Percentiles rank a stretch among this genome's conserved stretches.
Conservation (phyloP, 2,797 vertebrate genomes). For the Bucorvus abyssinicus region DNA sequence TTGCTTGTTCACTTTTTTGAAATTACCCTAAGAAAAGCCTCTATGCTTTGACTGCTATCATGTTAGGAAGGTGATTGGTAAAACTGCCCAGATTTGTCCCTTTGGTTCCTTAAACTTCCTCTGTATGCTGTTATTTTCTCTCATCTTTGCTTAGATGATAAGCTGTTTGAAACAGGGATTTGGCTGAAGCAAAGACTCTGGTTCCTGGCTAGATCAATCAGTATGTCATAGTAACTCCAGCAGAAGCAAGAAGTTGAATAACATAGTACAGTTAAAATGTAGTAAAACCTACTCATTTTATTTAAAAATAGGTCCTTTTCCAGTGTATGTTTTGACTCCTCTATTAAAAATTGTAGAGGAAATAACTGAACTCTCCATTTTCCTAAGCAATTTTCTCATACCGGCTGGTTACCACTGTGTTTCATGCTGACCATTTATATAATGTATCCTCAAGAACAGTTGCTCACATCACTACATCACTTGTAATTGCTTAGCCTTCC, state of each 20-base stretch:
- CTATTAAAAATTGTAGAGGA: background rate
- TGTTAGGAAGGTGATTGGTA: background rate
- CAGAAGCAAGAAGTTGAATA: background rate
- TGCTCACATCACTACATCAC: background rate
- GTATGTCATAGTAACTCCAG: background rate
- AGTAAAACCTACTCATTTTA: background rate
- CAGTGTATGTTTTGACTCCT: background rate
- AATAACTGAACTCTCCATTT: background rate
- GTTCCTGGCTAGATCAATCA: background rate
- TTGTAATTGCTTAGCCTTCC: constrained; percentile 17
- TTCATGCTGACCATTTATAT: background rate
- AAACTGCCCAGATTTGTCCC: background rate
- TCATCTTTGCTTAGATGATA: background rate
- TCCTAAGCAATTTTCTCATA: background rate
- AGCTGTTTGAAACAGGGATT: background rate
- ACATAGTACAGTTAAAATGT: background rate
- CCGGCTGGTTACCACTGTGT: background rate
- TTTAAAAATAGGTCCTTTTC: background rate
- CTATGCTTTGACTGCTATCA: background rate
- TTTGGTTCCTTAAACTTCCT: background rate
- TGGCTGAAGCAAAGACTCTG: background rate
- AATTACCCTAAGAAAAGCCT: background rate
- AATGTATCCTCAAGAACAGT: background rate
- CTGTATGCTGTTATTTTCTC: background rate
- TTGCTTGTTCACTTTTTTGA: background rate